Evolutionary conservation across 1,140 invertebrate genomes (phyloP).

Genomic region (Tetragnatha versicolor): DNA sequence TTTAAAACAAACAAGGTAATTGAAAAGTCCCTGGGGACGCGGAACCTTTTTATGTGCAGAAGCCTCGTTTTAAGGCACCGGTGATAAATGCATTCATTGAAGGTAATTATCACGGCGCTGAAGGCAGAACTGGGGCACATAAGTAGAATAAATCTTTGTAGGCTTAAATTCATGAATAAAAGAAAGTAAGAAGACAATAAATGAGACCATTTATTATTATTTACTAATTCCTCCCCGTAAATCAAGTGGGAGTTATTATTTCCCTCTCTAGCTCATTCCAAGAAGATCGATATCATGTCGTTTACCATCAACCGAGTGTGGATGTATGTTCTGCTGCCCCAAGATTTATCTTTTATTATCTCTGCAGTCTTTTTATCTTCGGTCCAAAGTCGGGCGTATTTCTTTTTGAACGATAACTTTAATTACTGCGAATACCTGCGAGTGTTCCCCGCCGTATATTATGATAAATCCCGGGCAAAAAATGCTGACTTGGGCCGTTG

Average conservation of each 20-base stretch:
- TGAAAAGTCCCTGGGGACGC: neutral
- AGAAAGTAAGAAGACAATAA: constrained; percentile 36
- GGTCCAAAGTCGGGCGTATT: no score
- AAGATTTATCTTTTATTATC: no score
- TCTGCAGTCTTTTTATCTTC: no score
- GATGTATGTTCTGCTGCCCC: no score
- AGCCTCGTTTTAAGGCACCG: constrained; percentile 4
- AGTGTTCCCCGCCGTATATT: no score
- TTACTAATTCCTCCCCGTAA: constrained; percentile 37
- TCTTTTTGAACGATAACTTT: no score
- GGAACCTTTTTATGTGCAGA: neutral
- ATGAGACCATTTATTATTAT: constrained; percentile 47
- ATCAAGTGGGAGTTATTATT: constrained; percentile 38
- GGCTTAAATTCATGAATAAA: constrained; percentile 42
- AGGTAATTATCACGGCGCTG: constrained; percentile 28
- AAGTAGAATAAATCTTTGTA: constrained; percentile 40
- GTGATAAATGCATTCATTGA: constrained; percentile 26
- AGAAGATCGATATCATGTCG: no score
- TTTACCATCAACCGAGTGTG: no score
- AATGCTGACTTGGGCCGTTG: no score
- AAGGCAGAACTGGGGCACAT: constrained; percentile 19
- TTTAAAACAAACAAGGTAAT: neutral
- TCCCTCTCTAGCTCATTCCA: constrained; percentile 19
- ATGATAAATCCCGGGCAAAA: no score
- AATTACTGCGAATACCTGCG: no score